Base-by-base conservation (phyloP, 1,140 invertebrate genomes). In the Drosophila nigrodunni region DNA sequence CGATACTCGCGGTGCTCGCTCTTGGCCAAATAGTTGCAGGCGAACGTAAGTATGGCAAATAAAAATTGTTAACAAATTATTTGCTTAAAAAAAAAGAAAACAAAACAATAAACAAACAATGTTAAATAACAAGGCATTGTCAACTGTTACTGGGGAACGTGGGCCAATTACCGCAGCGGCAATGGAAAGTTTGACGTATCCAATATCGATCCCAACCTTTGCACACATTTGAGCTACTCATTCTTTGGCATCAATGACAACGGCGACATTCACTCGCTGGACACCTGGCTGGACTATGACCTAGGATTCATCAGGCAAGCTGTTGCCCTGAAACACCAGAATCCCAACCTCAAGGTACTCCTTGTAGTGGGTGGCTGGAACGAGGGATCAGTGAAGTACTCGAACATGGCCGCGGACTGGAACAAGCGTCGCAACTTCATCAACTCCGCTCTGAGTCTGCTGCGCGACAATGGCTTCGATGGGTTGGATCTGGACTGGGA, bases 401-500 rank as follows among this genome's bases (percentile, higher is more conserved):
- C 95, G 0, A 73, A 74, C 43, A 94, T 95, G 88, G 94, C 93
- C 4, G 89, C 75, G 1, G 92, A 93, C 43, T 74, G 93, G 46
- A 74, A 58, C 3, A 73, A 89, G n/a, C 94, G 96, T 30, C 88
- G 92, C 2, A 94, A 80, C 39, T 96, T 97, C 66, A 94, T 95
- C 15, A 70, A 93, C 5, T 95, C 94, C 50, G 93, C 94, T 0
- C 88, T 96, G 1, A 71, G 92, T 0, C 94, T 95, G 72, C 64
- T 95, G 0, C 81, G 92, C 49, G 93, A 93, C 34, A 93, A 96
- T 75, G 93, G 93, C 6, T 97, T 97, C 69, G 95, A 97, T 90
- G 96, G 96, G 1, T 93, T 97, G 15, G 96, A 97, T 87, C 13
- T 97, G 2, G 96, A 97, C 83, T 97, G 96, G 96, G 96, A 97